These are phyloP conservation scores for Lasioglossum albipes DNA, from an alignment of 1,140 invertebrate genomes.

Conservation along the genomic window DNA sequence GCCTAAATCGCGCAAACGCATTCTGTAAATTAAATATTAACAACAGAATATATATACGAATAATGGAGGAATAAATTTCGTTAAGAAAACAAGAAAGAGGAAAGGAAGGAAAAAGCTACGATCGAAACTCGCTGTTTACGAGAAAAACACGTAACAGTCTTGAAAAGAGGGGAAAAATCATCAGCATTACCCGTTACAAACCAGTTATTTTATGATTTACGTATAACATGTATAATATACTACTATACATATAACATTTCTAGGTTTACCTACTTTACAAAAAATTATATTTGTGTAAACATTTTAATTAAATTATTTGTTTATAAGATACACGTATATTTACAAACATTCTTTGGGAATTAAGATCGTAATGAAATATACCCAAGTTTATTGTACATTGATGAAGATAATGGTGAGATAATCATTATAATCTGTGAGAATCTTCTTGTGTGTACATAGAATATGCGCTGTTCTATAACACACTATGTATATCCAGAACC, in stretches of 20 bases:
- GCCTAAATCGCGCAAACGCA: conserved; percentile 10
- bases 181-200: conserved; percentile 2
- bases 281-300: conserved; percentile 37
- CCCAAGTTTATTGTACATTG: conserved; percentile 17
- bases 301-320: conserved; percentile 55
- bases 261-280: conserved; percentile 47
- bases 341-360: conserved; percentile 60
- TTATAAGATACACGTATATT: conserved; percentile 48
- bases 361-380: conserved; percentile 28
- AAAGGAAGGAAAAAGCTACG: conserved; percentile 6
- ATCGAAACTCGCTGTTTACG: conserved; percentile 21
- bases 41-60: neutral
- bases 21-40: conserved; percentile 25
- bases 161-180: neutral
- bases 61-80: conserved; percentile 3
- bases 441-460: conserved; percentile 6
- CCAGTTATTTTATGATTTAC: conserved; percentile 27
- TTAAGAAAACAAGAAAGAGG: neutral
- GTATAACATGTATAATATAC: conserved; percentile 32
- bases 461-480: conserved; percentile 15
- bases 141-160: conserved; percentile 4
- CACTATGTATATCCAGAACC: conserved; percentile 7
- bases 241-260: conserved; percentile 27
- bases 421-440: neutral
- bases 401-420: conserved; percentile 19